phyloP scores from a whole-genome alignment of 2,888 invertebrate species.

The Dolichopus griseipennis region DNA sequence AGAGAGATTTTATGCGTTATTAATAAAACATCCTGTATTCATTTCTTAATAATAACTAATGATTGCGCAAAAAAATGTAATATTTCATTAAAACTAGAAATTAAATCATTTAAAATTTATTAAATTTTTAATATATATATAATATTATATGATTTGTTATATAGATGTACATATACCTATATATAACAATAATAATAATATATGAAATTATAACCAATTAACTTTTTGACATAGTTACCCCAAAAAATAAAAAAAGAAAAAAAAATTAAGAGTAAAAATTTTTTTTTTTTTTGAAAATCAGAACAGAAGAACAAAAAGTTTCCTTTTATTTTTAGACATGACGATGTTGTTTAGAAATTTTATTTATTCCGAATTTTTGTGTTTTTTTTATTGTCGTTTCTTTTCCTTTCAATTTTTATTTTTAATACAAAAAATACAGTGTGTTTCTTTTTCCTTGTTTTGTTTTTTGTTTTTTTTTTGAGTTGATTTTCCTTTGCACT shows the following conservation, averaged over 20 bases:
- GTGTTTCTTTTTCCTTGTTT: background rate
- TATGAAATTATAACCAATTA: background rate
- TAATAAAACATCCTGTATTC: no score
- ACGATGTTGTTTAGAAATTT: background rate
- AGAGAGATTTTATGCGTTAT: no score
- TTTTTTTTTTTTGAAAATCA: no score
- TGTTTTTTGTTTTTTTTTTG: background rate
- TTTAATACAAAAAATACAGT: background rate
- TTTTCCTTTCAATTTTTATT: no score
- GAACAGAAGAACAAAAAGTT: background rate
- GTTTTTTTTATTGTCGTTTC: background rate
- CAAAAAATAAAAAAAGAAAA: background rate
- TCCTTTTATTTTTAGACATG: background rate
- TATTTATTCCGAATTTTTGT: background rate
- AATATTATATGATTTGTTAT: no score
- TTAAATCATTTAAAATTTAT: background rate
- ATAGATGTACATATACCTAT: background rate
- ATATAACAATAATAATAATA: background rate
- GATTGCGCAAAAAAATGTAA: background rate
- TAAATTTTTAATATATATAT: background rate
- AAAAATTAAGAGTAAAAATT: no score
- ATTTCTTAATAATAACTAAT: no score
- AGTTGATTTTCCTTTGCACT: background rate
- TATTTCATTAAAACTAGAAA: background rate
- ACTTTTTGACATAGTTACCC: constrained; percentile 4